A percentile compares a stretch with the other conserved stretches of the same genome.
phyloP scores from a whole-genome alignment of 2,797 vertebrate species.

The Rhynchotus rufescens region DNA sequence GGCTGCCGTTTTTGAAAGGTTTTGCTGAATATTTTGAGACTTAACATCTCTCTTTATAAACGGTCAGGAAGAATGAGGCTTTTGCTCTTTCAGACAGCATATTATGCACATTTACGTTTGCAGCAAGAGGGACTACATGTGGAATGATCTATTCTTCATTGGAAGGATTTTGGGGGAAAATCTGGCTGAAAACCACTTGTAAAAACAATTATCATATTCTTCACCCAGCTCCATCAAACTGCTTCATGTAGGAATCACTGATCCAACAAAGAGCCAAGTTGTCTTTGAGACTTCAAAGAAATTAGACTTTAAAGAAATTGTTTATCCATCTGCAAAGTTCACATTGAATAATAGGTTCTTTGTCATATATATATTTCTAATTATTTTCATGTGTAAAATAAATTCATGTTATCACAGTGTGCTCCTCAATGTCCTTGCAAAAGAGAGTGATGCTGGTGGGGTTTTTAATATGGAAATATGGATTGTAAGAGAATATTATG shows the following conservation, averaged over 20 bases:
- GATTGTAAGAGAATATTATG: neutral
- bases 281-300: neutral
- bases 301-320: neutral
- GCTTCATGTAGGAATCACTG: neutral
- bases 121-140: neutral
- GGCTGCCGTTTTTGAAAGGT: neutral
- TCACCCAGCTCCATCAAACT: neutral
- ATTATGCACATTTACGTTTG: neutral
- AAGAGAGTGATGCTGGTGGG: neutral
- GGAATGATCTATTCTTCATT: neutral
- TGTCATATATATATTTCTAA: neutral
- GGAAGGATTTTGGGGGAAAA: neutral
- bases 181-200: neutral
- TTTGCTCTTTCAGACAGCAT: neutral
- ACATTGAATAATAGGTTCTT: neutral
- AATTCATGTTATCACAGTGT: neutral
- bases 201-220: neutral
- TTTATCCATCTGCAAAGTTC: neutral
- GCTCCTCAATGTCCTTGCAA: neutral
- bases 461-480: neutral
- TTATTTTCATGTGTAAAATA: neutral
- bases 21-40: neutral
- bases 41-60: neutral
- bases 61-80: neutral
- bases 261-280: neutral